A percentile compares a stretch with the other conserved stretches of the same genome.
These are phyloP conservation scores for Macquaria ambigua DNA, from an alignment of 2,113 vertebrate genomes.

Conservation along the genomic window DNA sequence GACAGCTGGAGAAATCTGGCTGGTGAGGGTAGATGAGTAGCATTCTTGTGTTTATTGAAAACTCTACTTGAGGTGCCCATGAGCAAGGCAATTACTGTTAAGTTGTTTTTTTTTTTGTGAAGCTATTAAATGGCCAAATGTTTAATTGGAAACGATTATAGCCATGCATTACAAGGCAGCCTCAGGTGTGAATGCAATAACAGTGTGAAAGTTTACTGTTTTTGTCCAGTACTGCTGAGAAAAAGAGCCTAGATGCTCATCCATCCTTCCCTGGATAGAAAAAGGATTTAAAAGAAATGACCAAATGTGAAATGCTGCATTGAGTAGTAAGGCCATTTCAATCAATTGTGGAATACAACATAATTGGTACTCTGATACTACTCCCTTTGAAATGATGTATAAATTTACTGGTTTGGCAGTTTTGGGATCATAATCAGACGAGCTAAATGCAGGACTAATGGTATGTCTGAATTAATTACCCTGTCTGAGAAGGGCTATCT, in stretches of 20 bases:
- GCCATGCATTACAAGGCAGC: neutral
- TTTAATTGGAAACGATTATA: neutral
- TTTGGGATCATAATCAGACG: constrained; percentile 21
- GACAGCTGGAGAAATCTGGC: constrained; percentile 18
- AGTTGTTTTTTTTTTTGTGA: neutral
- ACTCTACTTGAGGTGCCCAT: neutral
- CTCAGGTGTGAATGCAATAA: neutral
- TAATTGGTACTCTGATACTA: constrained; percentile 20
- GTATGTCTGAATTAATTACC: constrained; percentile 44
- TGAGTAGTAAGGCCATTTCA: neutral
- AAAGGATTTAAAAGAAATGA: neutral
- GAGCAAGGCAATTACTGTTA: neutral
- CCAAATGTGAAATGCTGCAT: constrained; percentile 16
- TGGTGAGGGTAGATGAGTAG: neutral
- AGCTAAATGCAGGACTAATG: constrained; percentile 30
- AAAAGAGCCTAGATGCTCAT: neutral
- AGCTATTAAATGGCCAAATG: neutral
- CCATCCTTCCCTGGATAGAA: neutral
- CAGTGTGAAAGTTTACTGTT: neutral
- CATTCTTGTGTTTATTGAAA: neutral
- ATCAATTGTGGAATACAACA: constrained; percentile 16
- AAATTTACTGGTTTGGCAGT: constrained; percentile 16
- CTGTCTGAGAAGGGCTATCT: constrained; percentile 21
- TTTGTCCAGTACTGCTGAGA: neutral
- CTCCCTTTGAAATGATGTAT: constrained; percentile 1